Percentiles rank a stretch among this genome's conserved stretches.
These are phyloP conservation scores for Delichon dasypus DNA, from an alignment of 2,797 vertebrate species.

Conservation along the genomic window DNA sequence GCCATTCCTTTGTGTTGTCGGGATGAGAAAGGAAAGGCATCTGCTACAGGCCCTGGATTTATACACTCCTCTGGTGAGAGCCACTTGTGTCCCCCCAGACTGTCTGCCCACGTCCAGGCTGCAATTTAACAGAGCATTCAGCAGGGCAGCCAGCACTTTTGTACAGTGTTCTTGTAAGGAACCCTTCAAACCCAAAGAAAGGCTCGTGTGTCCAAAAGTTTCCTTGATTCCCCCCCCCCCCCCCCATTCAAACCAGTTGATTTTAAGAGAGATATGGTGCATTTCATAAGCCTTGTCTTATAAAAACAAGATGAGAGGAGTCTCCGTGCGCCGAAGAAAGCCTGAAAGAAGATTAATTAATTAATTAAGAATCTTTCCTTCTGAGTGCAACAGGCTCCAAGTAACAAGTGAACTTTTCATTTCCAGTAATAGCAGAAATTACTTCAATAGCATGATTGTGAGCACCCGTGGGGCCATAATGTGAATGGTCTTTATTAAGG, in stretches of 20 bases:
- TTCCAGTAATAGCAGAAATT: slow-evolving; percentile 67
- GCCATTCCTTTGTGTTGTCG: neutral
- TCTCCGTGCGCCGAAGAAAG: neutral
- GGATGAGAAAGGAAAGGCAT: neutral
- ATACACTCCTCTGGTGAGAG: neutral
- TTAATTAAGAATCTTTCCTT: slow-evolving; percentile 62
- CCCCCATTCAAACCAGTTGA: neutral
- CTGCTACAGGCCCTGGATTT: neutral
- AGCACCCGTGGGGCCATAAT: slow-evolving; percentile 56
- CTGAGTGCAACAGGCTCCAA: slow-evolving; percentile 59
- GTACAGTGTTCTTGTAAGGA: neutral
- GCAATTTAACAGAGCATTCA: neutral
- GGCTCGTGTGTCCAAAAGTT: neutral
- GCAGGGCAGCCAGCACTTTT: neutral
- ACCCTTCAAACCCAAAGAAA: neutral
- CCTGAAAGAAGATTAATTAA: slow-evolving; percentile 57
- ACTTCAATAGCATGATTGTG: slow-evolving; percentile 69
- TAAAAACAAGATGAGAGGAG: neutral
- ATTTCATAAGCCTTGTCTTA: neutral
- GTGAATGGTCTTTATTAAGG: slow-evolving; percentile 65
- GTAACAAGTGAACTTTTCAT: slow-evolving; percentile 70
- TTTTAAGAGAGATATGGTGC: neutral
- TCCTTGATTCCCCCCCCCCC: neutral
- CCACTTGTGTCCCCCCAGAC: neutral
- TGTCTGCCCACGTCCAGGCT: neutral